Evolutionary conservation across 2,888 invertebrate genomes (phyloP), one percentile per base, ranked within the genome.

Genomic region (Sipha maydis): DNA sequence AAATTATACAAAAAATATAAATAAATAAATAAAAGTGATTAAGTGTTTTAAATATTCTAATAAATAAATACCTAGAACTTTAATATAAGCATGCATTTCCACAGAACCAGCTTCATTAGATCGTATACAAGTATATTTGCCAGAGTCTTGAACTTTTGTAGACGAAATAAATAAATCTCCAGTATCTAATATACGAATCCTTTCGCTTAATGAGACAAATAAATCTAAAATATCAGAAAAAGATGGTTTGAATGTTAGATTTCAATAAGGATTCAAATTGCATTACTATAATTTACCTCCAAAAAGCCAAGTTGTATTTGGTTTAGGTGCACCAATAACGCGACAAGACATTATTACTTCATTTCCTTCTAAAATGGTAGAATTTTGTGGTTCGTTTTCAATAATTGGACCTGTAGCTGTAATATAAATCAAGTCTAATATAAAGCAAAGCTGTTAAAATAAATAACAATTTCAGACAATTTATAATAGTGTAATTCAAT

Each of bases 291-390:
- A 98, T 5, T 28, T 93, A 98, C 98, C 97, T 92, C 97, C 96
- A 91, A 96, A 96, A 91, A 95, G 95, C 99, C 99, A 99, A 77
- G 97, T 96, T 89, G 96, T 94, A 91, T 96, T 97, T 19, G 99
- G 98, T 90, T 95, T 94, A 38, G 98, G 98, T 31, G 98, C 97
- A 83, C 98, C 98, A 86, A 95, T 94, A 54, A 97, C 98, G 90
- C 96, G 94, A 92, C 99, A 99, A 89, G 94, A 93, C 91, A 98
- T 94, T 86, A 96, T 96, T 86, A 97, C 97, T 93, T 98, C 98
- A 92, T 97, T 97, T 85, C 98, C 98, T 92, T 98, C 98, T 90
- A 98, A 93, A 90, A 97, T 96, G 21, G 98, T 98, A 90, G 95
- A 93, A 93, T 98, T 98, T 91, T 95, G 94, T 25, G 98, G 98